Evolutionary conservation across 1,140 invertebrate species (phyloP).

Genomic region (Spodoptera litura): DNA sequence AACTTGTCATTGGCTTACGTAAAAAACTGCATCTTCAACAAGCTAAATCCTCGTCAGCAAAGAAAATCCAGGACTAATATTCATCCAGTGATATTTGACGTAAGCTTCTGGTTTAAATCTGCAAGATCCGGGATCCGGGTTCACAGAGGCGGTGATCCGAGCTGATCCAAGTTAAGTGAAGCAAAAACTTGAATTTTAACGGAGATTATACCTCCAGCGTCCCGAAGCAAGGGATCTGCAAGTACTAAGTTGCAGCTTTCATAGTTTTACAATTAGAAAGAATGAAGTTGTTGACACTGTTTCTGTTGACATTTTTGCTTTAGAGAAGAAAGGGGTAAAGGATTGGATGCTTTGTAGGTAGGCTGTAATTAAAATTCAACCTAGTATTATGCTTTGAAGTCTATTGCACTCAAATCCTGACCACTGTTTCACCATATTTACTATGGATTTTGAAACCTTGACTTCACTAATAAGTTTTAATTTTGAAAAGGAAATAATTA

Average conservation of each 20-base stretch:
- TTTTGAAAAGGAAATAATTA: too few species aligned
- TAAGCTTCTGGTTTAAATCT: constrained; percentile 17
- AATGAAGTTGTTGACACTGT: background rate
- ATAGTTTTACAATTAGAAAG: background rate
- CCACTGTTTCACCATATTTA: too few species aligned
- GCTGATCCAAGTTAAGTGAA: constrained; percentile 17
- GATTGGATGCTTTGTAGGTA: too few species aligned
- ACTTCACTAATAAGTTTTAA: too few species aligned
- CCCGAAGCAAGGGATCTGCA: background rate
- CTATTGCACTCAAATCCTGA: too few species aligned
- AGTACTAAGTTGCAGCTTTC: background rate
- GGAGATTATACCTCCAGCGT: constrained; percentile 10
- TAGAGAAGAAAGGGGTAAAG: background rate
- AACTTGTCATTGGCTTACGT: too few species aligned
- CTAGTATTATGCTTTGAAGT: too few species aligned
- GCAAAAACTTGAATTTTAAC: constrained; percentile 36
- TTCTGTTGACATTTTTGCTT: background rate
- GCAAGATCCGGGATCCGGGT: background rate
- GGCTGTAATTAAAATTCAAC: too few species aligned
- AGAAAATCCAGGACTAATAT: constrained; percentile 12
- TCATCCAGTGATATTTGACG: constrained; percentile 31
- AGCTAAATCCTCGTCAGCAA: background rate
- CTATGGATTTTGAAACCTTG: too few species aligned
- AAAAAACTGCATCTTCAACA: background rate
- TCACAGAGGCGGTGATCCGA: constrained; percentile 14